Evolutionary conservation across 2,888 invertebrate genomes (phyloP), one percentile per base, ranked within the genome.

Genomic region (Sesamia inferens): DNA sequence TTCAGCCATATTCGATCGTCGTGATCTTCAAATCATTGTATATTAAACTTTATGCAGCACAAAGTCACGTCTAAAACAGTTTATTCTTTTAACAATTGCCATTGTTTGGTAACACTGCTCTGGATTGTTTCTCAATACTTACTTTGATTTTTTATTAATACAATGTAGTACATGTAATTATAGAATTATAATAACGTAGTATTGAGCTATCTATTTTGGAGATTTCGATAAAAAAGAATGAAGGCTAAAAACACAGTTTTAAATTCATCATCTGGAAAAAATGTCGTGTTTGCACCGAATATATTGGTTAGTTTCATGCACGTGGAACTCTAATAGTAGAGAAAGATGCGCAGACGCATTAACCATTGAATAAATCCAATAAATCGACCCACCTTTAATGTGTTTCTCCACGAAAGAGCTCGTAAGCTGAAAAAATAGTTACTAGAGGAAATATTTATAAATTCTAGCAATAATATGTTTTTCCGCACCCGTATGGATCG

Each of bases 41-140:
- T 77, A 68, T 70, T 76, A 81, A 81, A 82, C 70, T 79, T 81
- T 82, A 82, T 84, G 75, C 79, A 79, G 71, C 72, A 73, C 64
- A 68, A 71, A 85, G 81, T 86, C 89, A 87, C 88, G 89, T 78
- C 75, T 64, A 47, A 76, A 77, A 76, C 79, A 78, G 85, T 82
- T 71, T 70, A 77, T 84, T 77, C 71, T 82, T 86, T 83, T 82
- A 88, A 91, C 89, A 89, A 88, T 89, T 82, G 87, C 87, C 82
- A 88, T 90, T 90, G 90, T 91, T 88, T 87, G 68, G 82, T 82
- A 86, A 85, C 83, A 67, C 84, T 81, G 78, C 82, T 85, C 79
- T 83, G 74, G 74, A 78, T 79, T 83, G 87, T 87, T 88, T 85
- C 86, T 86, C 85, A 87, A 88, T 74, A 84, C 84, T 80, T 70